Conservation (phyloP, 2,113 vertebrate species). For the Dendropsophus ebraccatus region DNA sequence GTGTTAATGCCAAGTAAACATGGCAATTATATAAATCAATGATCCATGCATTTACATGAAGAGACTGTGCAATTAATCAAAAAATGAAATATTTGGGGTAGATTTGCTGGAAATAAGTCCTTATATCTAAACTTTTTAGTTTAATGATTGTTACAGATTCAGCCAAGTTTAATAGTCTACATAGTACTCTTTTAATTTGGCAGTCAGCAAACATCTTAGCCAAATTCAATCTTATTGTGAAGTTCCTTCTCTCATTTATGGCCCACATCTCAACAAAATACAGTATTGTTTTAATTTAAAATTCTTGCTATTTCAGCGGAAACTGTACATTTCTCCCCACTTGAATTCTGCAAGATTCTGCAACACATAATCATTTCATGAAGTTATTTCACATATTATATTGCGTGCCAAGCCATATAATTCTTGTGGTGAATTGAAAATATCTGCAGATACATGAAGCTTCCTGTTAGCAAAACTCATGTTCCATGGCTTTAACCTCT, state of each 20-base stretch:
- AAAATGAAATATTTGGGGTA: not conserved
- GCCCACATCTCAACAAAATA: not conserved
- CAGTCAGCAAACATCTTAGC: not conserved
- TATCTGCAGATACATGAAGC: not conserved
- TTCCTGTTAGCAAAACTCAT: not conserved
- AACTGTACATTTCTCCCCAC: not conserved
- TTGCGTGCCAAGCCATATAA: conserved; percentile 25
- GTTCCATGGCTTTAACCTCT: not conserved
- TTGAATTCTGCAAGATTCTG: not conserved
- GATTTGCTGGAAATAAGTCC: not conserved
- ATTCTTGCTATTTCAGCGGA: conserved; percentile 17
- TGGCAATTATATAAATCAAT: not conserved
- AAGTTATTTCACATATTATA: not conserved
- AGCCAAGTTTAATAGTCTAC: conserved; percentile 20
- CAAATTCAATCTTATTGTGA: not conserved
- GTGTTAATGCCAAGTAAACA: not conserved
- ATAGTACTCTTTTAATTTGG: not conserved
- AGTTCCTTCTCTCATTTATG: not conserved
- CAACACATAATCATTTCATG: conserved; percentile 5
- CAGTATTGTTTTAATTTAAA: conserved; percentile 18
- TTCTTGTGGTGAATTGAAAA: conserved; percentile 22
- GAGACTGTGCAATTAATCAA: not conserved
- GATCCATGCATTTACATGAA: conserved; percentile 8
- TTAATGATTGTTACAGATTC: conserved; percentile 5
- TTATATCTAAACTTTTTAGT: not conserved